Base-by-base conservation (phyloP, 2,113 vertebrate genomes). In the Pachycephala philippinensis region DNA sequence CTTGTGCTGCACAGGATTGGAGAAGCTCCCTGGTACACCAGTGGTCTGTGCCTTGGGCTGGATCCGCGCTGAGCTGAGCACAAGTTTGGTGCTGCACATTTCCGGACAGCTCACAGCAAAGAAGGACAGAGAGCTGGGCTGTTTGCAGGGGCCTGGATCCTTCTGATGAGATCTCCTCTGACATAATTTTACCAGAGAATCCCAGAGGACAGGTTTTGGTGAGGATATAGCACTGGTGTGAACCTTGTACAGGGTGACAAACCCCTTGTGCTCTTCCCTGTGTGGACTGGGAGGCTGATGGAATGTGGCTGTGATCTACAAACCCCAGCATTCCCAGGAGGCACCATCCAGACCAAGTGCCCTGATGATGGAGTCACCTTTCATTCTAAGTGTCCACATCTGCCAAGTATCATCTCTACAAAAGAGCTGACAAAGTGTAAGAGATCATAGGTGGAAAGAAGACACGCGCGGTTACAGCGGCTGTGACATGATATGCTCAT, bases 341-440 rank as follows among this genome's bases (percentile, higher is more conserved):
- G 8, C 35, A 28, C 12, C 6, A 49, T 35, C 37, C 63, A 87
- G 63, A 37, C 28, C 49, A 63, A 77, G 52, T 22, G 27, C 12
- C 28, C 31, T 54, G 59, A 16, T 47, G 35, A 17, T 17, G n/a
- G 50, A 78, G 39, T 90, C 64, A 85, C 53, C 47, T 93, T 93
- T 85, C 35, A 1, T 42, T 76, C 49, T 49, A 69, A 31, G 57
- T 27, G 27, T 74, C 76, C 44, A 64, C 35, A 70, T 21, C 33
- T 50, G 50, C 54, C 75, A 92, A 52, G 35, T 39, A 56, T 89
- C 68, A 47, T 30, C 39, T 52, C 50, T 23, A 37, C 42, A 68
- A 66, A 92, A 89, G 68, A 50, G 68, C 64, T 89, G 80, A 78
- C 60, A n/a, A 88, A 76, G 45, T 60, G 3, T 40, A 44, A 88